phyloP scores from a whole-genome alignment of 2,888 invertebrate species.

The Callinectes sapidus region DNA sequence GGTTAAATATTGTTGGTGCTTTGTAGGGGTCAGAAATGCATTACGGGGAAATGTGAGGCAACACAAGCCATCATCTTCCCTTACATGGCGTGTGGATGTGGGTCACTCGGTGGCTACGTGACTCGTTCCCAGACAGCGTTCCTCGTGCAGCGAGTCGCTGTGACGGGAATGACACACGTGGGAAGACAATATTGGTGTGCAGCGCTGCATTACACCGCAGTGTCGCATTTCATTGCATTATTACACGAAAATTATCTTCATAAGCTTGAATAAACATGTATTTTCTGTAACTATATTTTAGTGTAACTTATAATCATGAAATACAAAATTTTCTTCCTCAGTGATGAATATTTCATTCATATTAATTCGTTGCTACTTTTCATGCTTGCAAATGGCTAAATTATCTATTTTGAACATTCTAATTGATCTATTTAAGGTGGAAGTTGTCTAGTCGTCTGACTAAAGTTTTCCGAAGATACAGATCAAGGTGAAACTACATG shows the following conservation, averaged over 20 bases:
- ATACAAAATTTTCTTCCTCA: no score
- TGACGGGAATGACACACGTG: neutral
- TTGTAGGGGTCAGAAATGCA: neutral
- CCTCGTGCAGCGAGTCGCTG: neutral
- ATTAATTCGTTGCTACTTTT: no score
- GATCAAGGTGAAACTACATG: no score
- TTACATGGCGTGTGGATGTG: neutral
- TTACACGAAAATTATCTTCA: neutral
- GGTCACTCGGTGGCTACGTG: neutral
- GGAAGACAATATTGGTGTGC: neutral
- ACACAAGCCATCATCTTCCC: neutral
- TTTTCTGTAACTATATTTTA: neutral
- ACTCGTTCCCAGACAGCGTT: neutral
- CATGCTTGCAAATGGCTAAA: neutral
- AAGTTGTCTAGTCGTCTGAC: neutral
- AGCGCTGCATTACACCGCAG: neutral
- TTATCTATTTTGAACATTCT: neutral
- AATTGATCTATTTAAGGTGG: neutral
- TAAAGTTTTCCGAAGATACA: neutral
- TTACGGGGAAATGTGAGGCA: neutral
- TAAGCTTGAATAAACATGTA: neutral
- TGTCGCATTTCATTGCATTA: neutral
- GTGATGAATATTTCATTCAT: no score
- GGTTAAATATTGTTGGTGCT: neutral
- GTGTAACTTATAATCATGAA: neutral